Conservation (phyloP, 2,113 vertebrate species). For the Chloroceryle aenea region DNA sequence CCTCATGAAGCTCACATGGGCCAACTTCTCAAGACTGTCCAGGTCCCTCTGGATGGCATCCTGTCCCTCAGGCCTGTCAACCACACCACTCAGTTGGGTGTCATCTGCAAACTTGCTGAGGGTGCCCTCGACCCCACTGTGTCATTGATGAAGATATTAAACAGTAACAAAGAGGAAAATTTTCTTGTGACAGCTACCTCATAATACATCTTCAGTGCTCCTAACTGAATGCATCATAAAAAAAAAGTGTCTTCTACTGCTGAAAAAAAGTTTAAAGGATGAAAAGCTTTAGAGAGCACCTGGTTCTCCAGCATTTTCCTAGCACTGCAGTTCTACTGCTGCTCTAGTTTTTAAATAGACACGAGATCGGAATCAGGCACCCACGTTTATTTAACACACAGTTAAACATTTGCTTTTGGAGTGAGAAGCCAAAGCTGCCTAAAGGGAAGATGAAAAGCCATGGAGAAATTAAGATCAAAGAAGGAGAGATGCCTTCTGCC, state of each 20-base stretch:
- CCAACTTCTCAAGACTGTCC: neutral
- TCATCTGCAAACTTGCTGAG: neutral
- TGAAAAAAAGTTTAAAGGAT: neutral
- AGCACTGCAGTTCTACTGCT: neutral
- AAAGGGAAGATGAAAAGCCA: conserved; percentile 16
- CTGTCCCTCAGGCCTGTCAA: neutral
- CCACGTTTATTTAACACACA: neutral
- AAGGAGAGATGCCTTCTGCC: neutral
- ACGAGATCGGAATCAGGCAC: neutral
- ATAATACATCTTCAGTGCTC: neutral
- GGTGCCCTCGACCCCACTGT: neutral
- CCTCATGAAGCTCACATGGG: neutral
- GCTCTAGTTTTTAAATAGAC: neutral
- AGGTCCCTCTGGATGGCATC: neutral
- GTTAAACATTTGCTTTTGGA: neutral
- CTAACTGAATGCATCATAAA: neutral
- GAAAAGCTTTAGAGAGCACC: neutral
- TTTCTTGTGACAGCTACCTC: neutral
- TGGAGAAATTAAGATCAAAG: neutral
- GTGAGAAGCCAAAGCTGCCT: neutral
- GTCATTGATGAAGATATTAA: neutral
- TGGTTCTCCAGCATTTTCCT: neutral
- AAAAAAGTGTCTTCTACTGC: neutral
- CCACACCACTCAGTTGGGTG: neutral
- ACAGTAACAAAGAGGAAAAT: neutral